Conservation (phyloP, 2,113 vertebrate genomes). For the Propithecus coquereli region DNA sequence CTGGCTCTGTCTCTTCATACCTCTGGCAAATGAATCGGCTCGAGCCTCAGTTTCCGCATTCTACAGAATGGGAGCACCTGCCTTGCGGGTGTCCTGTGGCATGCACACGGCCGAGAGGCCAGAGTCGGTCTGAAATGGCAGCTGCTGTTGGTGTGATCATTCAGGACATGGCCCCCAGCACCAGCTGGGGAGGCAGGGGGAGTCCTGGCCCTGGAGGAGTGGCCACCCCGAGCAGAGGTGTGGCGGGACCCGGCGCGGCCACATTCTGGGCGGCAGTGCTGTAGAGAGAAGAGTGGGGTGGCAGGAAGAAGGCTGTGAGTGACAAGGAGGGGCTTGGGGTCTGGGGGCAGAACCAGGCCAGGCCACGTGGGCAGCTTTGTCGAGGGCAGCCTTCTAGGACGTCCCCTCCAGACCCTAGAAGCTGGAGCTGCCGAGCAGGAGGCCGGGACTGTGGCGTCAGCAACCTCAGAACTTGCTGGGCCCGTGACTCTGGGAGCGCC, state of each 20-base stretch:
- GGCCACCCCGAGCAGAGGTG: not conserved
- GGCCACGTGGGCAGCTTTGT: not conserved
- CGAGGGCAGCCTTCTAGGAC: not conserved
- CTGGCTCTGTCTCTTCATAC: not conserved
- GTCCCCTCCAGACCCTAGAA: not conserved
- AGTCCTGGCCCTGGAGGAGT: not conserved
- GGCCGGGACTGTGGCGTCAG: not conserved
- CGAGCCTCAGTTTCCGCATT: not conserved
- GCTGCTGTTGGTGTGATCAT: not conserved
- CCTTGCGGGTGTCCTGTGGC: not conserved
- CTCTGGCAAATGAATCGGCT: not conserved
- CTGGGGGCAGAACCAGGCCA: not conserved
- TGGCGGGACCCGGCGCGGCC: not conserved
- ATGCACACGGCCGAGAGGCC: not conserved
- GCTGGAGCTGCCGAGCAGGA: not conserved
- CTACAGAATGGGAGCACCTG: not conserved
- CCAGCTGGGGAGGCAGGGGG: not conserved
- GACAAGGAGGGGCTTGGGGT: not conserved
- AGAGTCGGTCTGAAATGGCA: not conserved
- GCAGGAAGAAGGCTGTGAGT: not conserved
- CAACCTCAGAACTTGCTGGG: not conserved
- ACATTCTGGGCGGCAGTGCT: rapidly evolving
- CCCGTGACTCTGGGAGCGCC: not conserved
- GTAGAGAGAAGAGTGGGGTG: not conserved
- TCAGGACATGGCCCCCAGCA: not conserved